Evolutionary conservation across 2,113 vertebrate genomes (phyloP), one percentile per base, ranked within the genome.

Genomic region (Pagrus major): DNA sequence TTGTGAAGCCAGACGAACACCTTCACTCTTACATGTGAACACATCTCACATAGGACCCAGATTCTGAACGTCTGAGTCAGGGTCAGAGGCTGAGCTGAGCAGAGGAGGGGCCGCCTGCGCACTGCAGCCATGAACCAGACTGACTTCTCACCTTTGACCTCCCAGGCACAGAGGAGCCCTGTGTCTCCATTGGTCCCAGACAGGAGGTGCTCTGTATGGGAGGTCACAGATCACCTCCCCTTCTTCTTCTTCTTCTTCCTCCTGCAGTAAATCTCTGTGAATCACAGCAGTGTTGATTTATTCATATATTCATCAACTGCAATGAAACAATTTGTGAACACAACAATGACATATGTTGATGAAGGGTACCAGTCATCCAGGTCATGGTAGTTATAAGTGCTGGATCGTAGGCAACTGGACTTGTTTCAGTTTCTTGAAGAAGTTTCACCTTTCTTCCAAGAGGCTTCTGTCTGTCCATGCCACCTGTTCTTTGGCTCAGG

Each of bases 21-120:
- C 77, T 83, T 89, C 84, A 55, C 81, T 18, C 63, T 67, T 78
- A 54, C 14, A 18, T 83, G 88, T 58, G 86, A 90, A 88, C 76
- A 87, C 70, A 86, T 92, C 88, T 81, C 91, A 89, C 86, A 72
- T 83, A 81, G 84, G 81, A 84, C 81, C 75, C 83, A 92, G 79
- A 92, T 93, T 93, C 88, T 91, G 68, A 86, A 63, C 3, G 59
- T 89, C 68, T 80, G 44, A 69, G 83, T 86, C 73, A 49, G 75
- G 86, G 93, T 90, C 84, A 89, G 46, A 61, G 83, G 84, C 47
- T n/a, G 55, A 27, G 42, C 35, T 0, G 67, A 49, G 71, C 29
- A 56, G 75, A 81, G 64, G 87, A 81, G 83, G 67, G 73, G 37
- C 78, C 37, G 55, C 7, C 41, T 86, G 44, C 88, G 88, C 80